A percentile compares a stretch with the other conserved stretches of the same genome.
phyloP scores from a whole-genome alignment of 2,888 invertebrate genomes.

The Chalcosyrphus nemorum region DNA sequence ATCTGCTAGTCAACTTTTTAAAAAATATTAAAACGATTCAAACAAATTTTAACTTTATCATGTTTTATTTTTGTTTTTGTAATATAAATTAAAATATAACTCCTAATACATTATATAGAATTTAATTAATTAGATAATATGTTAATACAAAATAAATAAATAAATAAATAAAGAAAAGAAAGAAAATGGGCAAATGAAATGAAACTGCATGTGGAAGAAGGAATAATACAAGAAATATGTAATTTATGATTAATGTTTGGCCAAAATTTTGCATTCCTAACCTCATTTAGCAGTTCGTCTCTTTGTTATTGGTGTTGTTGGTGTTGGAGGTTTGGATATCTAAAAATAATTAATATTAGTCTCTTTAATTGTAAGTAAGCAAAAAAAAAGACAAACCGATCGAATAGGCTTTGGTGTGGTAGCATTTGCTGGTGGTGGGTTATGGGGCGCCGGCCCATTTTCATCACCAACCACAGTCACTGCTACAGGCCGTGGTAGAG shows the following conservation, averaged over 20 bases:
- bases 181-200: conserved; percentile 1
- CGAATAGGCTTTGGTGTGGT: conserved; percentile 80
- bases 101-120: conserved; percentile 13
- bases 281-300: conserved; percentile 74
- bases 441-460: conserved; percentile 79
- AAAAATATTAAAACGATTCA: neutral
- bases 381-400: conserved; percentile 78
- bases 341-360: too few species aligned
- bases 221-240: conserved; percentile 56
- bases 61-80: conserved; percentile 2
- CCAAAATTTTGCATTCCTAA: neutral
- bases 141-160: neutral
- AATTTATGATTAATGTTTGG: neutral
- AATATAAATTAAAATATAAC: conserved; percentile 12
- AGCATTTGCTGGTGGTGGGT: conserved; percentile 80
- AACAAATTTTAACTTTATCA: neutral
- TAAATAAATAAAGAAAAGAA: neutral
- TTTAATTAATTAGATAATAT: conserved; percentile 3
- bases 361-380: too few species aligned
- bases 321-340: conserved; percentile 80
- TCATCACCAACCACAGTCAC: conserved; percentile 80
- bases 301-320: conserved; percentile 80
- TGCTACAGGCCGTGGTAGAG: conserved; percentile 83
- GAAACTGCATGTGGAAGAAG: conserved; percentile 46
- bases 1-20: too few species aligned